These are phyloP conservation scores for Amphipyra tragopoginis DNA, from an alignment of 2,888 invertebrate species.

Conservation along the genomic window DNA sequence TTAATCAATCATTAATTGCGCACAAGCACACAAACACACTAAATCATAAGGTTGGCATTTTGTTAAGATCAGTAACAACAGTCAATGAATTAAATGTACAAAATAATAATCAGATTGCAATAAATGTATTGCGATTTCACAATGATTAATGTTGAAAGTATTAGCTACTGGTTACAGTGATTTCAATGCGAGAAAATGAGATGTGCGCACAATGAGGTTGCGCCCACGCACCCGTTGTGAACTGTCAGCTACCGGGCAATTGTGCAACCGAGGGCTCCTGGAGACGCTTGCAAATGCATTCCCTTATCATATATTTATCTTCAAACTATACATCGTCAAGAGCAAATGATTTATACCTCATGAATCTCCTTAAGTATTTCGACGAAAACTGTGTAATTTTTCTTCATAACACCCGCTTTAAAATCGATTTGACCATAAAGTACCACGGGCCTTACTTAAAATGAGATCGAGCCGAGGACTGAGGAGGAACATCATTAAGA, in stretches of 20 bases:
- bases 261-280: conserved; percentile 43
- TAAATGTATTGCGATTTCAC: conserved; percentile 54
- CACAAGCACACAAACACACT: not conserved
- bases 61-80: conserved; percentile 4
- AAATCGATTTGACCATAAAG: conserved; percentile 71
- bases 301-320: conserved; percentile 53
- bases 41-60: not conserved
- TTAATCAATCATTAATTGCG: conserved; percentile 21
- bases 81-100: conserved; percentile 6
- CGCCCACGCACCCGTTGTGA: conserved; percentile 75
- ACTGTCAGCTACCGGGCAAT: conserved; percentile 82
- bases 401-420: conserved; percentile 68
- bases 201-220: conserved; percentile 78
- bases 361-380: conserved; percentile 52
- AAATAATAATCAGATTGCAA: conserved; percentile 44
- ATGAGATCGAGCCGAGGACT: conserved; percentile 62
- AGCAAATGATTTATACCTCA: conserved; percentile 54
- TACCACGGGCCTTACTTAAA: conserved; percentile 68
- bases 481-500: conserved; percentile 75
- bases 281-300: conserved; percentile 44
- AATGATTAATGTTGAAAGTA: conserved; percentile 79
- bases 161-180: conserved; percentile 77
- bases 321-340: conserved; percentile 14
- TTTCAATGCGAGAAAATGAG: conserved; percentile 83
- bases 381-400: conserved; percentile 62